Conservation (phyloP, 2,113 vertebrate species). For the human region GRCh38 chr9:68890501-68891000, state of each 20-base stretch:
- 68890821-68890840: background rate
- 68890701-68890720: background rate
- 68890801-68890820: background rate
- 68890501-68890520: constrained; percentile 1
- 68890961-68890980: no score
- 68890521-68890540: constrained; percentile 9
- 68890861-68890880: background rate
- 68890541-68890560: background rate
- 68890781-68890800: background rate
- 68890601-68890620: constrained; percentile 6
- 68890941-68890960: background rate
- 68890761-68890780: background rate
- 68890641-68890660: background rate
- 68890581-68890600: background rate
- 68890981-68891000: no score
- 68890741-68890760: background rate
- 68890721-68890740: background rate
- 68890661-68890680: background rate
- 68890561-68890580: background rate
- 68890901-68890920: background rate
- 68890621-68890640: background rate
- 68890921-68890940: background rate
- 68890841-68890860: constrained; percentile 8
- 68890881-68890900: background rate
- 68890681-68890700: background rate